Conservation (phyloP, 2,797 vertebrate genomes). For the Lateolabrax maculatus region DNA sequence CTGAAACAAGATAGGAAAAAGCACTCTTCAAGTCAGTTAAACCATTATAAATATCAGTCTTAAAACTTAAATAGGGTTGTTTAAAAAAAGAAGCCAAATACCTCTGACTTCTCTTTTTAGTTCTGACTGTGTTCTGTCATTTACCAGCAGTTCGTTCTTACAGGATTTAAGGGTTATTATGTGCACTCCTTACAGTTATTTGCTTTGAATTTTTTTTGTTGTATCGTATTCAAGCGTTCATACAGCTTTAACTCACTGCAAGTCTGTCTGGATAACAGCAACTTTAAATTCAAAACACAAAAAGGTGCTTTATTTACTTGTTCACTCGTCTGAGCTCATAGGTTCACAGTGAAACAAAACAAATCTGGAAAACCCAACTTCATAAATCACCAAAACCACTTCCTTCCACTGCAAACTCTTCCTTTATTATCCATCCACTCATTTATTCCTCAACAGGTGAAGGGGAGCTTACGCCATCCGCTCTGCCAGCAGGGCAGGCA, state of each 20-base stretch:
- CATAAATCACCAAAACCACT: background rate
- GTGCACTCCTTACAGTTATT: background rate
- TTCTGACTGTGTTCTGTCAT: background rate
- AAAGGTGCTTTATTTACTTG: background rate
- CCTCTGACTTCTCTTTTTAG: background rate
- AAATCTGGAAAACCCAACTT: background rate
- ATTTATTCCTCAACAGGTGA: background rate
- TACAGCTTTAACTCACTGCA: background rate
- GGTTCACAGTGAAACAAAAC: background rate
- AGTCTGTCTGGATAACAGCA: background rate
- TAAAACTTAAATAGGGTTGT: background rate
- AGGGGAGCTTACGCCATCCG: fast-evolving
- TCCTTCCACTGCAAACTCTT: slow-evolving; percentile 4
- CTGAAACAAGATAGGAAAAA: background rate
- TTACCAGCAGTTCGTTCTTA: background rate
- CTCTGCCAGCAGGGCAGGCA: background rate
- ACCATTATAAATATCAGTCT: slow-evolving; percentile 14
- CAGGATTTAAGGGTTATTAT: background rate
- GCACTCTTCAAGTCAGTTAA: background rate
- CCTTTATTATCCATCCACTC: background rate
- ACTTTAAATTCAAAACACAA: background rate
- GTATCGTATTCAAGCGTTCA: background rate
- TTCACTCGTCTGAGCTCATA: background rate
- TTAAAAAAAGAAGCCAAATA: background rate
- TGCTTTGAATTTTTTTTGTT: background rate